These are phyloP conservation scores for Thereva unica DNA, from an alignment of 2,888 invertebrate species.

Conservation along the genomic window DNA sequence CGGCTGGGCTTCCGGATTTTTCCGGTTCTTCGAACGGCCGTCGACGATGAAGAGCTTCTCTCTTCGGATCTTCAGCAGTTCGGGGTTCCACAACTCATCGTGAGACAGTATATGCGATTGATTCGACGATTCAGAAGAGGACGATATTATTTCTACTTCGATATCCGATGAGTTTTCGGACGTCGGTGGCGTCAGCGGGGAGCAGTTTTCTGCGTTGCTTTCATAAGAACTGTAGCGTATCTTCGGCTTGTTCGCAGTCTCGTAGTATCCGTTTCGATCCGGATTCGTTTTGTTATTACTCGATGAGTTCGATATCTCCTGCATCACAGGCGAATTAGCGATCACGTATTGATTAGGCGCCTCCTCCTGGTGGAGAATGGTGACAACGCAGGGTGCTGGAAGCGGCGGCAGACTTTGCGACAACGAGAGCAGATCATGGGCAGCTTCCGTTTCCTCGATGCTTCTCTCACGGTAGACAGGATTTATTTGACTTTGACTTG, in stretches of 20 bases:
- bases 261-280: slow-evolving; percentile 4
- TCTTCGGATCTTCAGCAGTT: slow-evolving; percentile 36
- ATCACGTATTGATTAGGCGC: slow-evolving; percentile 28
- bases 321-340: slow-evolving; percentile 51
- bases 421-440: slow-evolving; percentile 77
- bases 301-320: slow-evolving; percentile 54
- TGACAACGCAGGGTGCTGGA: slow-evolving; percentile 70
- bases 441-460: slow-evolving; percentile 86
- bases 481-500: slow-evolving; percentile 21
- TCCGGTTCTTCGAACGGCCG: slow-evolving; percentile 63
- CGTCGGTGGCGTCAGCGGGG: slow-evolving; percentile 68
- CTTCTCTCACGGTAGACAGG: slow-evolving; percentile 62
- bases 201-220: slow-evolving; percentile 59
- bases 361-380: slow-evolving; percentile 61
- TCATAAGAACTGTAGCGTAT: slow-evolving; percentile 57
- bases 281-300: slow-evolving; percentile 11
- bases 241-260: slow-evolving; percentile 45
- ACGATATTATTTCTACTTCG: slow-evolving; percentile 62
- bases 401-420: slow-evolving; percentile 78
- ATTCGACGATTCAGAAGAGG: slow-evolving; percentile 50
- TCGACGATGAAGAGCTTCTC: slow-evolving; percentile 51
- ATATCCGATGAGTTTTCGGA: slow-evolving; percentile 75
- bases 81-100: slow-evolving; percentile 40
- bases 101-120: slow-evolving; percentile 34
- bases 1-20: slow-evolving; percentile 19